Evolutionary conservation across 1,140 invertebrate species (phyloP).

Genomic region (Solenopsis fugax): DNA sequence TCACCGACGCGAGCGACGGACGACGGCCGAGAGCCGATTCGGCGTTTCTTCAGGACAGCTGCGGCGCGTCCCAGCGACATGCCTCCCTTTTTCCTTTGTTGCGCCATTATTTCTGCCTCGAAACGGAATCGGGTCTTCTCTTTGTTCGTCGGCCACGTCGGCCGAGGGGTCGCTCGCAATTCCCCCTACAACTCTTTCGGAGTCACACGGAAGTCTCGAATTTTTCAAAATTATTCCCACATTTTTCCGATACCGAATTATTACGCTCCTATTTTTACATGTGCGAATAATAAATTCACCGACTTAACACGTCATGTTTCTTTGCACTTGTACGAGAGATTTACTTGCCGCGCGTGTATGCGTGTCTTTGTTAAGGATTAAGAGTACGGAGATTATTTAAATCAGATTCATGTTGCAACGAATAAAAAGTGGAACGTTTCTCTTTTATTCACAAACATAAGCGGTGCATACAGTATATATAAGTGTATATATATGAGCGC

Average conservation of each 20-base stretch:
- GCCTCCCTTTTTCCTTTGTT: constrained; percentile 13
- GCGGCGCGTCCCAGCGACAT: constrained; percentile 16
- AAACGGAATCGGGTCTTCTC: not conserved
- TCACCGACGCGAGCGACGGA: constrained; percentile 60
- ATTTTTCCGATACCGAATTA: not conserved
- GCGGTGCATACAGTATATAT: not conserved
- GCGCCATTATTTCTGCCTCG: constrained; percentile 33
- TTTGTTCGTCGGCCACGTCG: not conserved
- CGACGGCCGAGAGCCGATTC: not conserved
- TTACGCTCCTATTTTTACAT: not conserved
- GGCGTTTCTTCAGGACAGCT: not conserved
- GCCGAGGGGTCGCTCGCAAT: not conserved
- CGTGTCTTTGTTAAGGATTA: constrained; percentile 34
- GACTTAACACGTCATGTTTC: not conserved
- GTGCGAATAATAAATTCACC: not conserved
- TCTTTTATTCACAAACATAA: constrained; percentile 29
- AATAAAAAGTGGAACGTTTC: constrained; percentile 38
- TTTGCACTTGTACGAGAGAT: constrained; percentile 25
- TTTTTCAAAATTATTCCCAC: not conserved
- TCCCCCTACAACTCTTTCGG: not conserved
- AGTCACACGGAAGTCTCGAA: not conserved
- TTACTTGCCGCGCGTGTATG: not conserved
- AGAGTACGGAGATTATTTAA: constrained; percentile 33
- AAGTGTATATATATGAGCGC: not conserved
- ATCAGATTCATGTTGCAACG: not conserved